Evolutionary conservation across 2,888 invertebrate genomes (phyloP).

Genomic region (Chironomus riparius): DNA sequence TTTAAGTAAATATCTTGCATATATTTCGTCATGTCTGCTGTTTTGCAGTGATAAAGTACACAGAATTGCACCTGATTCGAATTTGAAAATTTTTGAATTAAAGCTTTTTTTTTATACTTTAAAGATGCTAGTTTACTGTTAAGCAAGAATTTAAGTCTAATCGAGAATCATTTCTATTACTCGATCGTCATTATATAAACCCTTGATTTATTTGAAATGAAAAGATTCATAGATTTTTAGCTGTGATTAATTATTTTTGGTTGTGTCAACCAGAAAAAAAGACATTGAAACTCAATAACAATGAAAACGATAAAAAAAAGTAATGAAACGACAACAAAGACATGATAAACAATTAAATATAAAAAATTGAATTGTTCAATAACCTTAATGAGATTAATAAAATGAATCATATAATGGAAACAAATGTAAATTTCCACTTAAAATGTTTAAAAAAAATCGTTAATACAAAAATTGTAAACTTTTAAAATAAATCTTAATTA

Average conservation of each 20-base stretch:
- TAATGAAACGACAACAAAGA: background rate
- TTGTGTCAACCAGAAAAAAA: slow-evolving; percentile 24
- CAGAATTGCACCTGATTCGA: too few species aligned
- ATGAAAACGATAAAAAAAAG: background rate
- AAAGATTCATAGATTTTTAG: slow-evolving; percentile 15
- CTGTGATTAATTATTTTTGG: slow-evolving; percentile 25
- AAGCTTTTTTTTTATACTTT: too few species aligned
- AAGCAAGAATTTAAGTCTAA: too few species aligned
- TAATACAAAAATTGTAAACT: background rate
- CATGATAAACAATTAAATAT: background rate
- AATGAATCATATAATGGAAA: too few species aligned
- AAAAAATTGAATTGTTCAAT: background rate
- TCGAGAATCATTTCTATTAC: too few species aligned
- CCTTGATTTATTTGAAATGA: too few species aligned
- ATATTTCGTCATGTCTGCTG: too few species aligned
- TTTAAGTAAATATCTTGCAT: too few species aligned
- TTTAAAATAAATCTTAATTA: background rate
- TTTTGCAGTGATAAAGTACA: too few species aligned
- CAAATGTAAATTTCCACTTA: background rate
- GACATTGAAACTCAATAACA: background rate
- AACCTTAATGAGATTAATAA: background rate
- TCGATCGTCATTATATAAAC: too few species aligned
- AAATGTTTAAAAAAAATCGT: background rate
- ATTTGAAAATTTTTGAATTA: too few species aligned
- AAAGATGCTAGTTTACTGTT: too few species aligned